Evolutionary conservation across 2,888 invertebrate genomes (phyloP), one percentile per base, ranked within the genome.

Genomic region (Melanostoma scalare): DNA sequence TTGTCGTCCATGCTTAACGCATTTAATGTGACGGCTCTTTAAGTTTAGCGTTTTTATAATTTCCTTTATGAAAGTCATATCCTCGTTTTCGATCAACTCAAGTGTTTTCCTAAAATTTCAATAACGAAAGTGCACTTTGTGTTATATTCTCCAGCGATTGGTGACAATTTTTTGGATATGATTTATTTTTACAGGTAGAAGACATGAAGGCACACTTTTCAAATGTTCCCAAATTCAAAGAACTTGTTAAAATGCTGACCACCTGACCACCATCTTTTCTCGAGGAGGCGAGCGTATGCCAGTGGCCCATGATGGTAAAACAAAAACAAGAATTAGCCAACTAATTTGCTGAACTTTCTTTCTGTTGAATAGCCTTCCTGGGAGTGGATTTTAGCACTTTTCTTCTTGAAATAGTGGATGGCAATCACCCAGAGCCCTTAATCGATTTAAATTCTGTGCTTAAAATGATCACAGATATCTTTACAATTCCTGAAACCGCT

Each of bases 241-340:
- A 96, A 91, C 96, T 97, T 30, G 95, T 96, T 1, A 93, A 96
- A 81, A 93, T 98, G 86, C 92, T 98, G 75, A 96, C 96, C n/a
- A n/a, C n/a, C n/a, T n/a, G n/a, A n/a, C n/a, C 61, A 96, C 97
- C 94, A 94, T 98, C 60, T 95, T 98, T 90, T 97, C 96, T 68
- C 96, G 96, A 93, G n/a, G n/a, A n/a, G 98, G 96, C 0, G 97
- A 98, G 89, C 94, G 94, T 56, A 94, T 98, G 93, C 98, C 98
- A 2, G 93, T 97, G 67, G 96, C 96, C 63, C 96, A 98, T 92
- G 95, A 96, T 90, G 96, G 97, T 97, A 91, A 92, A 90, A 3
- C 6, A 5, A 9, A 2, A 4, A 31, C 35, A n/a, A 33, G 35
- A 20, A 63, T 48, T 44, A 9, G 30, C 3, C n/a, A 48, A 6